Base-by-base conservation (phyloP, 2,113 vertebrate genomes). In the Chinchilla lanigera region DNA sequence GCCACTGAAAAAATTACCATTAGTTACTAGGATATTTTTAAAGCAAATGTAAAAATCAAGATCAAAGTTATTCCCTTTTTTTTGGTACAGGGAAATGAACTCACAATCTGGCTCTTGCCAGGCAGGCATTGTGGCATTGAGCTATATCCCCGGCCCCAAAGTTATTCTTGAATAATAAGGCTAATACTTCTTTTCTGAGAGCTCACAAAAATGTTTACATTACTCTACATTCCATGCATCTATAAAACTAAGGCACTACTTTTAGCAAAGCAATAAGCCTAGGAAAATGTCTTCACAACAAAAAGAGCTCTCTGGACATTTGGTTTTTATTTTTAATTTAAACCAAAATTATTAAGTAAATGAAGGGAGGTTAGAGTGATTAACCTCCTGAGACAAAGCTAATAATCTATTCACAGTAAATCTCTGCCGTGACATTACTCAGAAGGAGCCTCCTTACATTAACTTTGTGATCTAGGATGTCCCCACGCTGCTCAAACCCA, bases 341-440 rank as follows among this genome's bases (percentile, higher is more conserved):
- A 95, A 98, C 95, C 86, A 88, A 96, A 33, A 78, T 33, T 33
- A 50, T 47, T 78, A 50, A 78, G 50, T 47, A 93, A 93, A 86
- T 71, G 86, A 90, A 92, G 73, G 47, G 50, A 19, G 22, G 24
- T 24, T 41, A 61, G 83, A 96, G 86, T 81, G 22, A 92, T 87
- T 98, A 96, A 83, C 75, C 96, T 97, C 96, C 90, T 81, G 95
- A 96, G 97, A 93, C 24, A 95, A 96, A 98, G 77, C 96, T 82
- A 93, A 81, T 97, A 47, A 17, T 97, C 97, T 97, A 97, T 85
- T 94, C 84, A 86, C 95, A 97, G 92, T 58, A 97, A 97, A 96
- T 67, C 96, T 96, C 88, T 95, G 54, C 88, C 97, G 60, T 20
- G 91, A 84, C 93, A 86, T 97, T 96, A 95, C 93, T 89, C 71